Conservation (phyloP, 2,113 vertebrate species). For the Calyptomena viridis region DNA sequence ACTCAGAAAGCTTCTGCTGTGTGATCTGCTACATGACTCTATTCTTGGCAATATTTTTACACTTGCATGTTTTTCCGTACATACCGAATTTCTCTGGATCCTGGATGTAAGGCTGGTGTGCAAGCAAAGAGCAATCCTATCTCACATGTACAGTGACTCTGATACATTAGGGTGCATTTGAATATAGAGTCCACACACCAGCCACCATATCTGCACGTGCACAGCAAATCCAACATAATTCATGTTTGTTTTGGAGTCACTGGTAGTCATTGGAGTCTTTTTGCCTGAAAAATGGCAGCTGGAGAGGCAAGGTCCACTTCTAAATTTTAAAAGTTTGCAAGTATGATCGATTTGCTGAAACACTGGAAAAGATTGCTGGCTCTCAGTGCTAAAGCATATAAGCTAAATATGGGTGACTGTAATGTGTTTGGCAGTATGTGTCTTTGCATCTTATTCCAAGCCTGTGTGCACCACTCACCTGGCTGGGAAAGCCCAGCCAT, state of each 20-base stretch:
- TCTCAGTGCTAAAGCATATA: not conserved
- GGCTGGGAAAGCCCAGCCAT: not conserved
- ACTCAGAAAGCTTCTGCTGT: not conserved
- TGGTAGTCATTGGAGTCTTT: fast-evolving
- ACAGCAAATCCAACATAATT: fast-evolving
- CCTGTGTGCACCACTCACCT: not conserved
- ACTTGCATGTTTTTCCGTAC: not conserved
- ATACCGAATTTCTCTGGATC: not conserved
- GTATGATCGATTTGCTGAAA: not conserved
- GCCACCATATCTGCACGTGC: not conserved
- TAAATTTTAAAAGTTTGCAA: not conserved
- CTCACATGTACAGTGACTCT: not conserved
- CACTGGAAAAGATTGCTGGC: not conserved
- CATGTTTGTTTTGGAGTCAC: not conserved
- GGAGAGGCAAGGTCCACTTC: not conserved
- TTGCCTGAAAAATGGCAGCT: not conserved
- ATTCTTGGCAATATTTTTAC: not conserved
- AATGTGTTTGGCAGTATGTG: not conserved
- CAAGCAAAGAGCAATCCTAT: not conserved
- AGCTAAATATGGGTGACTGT: not conserved
- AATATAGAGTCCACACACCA: not conserved
- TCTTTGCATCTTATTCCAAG: not conserved
- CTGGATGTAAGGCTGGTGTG: not conserved
- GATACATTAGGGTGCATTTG: not conserved
- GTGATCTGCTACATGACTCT: not conserved